Percentiles rank a stretch among this genome's conserved stretches.
These are phyloP conservation scores for Lydus trimaculatus DNA, from an alignment of 2,888 invertebrate genomes.

Conservation along the genomic window DNA sequence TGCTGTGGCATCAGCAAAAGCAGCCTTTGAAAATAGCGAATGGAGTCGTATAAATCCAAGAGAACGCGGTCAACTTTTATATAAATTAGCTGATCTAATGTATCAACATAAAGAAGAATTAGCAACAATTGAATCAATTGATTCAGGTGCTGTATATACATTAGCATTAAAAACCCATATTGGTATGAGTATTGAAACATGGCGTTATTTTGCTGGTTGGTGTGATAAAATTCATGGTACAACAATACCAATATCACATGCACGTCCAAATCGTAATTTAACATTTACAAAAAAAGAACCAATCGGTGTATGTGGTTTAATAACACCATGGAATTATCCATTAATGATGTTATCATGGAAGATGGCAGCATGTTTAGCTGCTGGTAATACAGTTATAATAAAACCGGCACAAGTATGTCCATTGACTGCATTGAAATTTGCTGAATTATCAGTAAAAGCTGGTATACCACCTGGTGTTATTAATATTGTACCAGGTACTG, in stretches of 20 bases:
- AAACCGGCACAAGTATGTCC: constrained; percentile 95
- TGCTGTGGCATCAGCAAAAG: constrained; percentile 88
- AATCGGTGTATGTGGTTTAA: constrained; percentile 89
- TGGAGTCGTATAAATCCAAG: constrained; percentile 96
- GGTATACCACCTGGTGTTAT: constrained; percentile 95
- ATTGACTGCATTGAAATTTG: constrained; percentile 93
- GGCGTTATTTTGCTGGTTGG: constrained; percentile 97
- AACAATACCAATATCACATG: constrained; percentile 92
- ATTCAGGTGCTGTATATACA: constrained; percentile 97
- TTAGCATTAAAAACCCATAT: constrained; percentile 95
- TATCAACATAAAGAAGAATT: constrained; percentile 93
- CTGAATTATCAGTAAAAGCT: constrained; percentile 87
- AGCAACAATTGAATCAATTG: constrained; percentile 92
- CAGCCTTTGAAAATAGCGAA: constrained; percentile 85
- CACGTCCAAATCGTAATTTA: constrained; percentile 89
- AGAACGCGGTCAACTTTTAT: constrained; percentile 85
- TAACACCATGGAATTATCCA: constrained; percentile 98
- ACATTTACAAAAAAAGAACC: constrained; percentile 90
- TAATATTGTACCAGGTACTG: constrained; percentile 88
- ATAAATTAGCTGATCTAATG: constrained; percentile 93
- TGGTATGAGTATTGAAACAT: constrained; percentile 97
- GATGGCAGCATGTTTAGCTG: constrained; percentile 96
- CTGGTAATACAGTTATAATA: constrained; percentile 95
- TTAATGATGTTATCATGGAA: constrained; percentile 99
- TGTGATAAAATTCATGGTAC: constrained; percentile 94